Evolutionary conservation across 2,888 invertebrate species (phyloP).

Genomic region (Cataglyphis albicans): DNA sequence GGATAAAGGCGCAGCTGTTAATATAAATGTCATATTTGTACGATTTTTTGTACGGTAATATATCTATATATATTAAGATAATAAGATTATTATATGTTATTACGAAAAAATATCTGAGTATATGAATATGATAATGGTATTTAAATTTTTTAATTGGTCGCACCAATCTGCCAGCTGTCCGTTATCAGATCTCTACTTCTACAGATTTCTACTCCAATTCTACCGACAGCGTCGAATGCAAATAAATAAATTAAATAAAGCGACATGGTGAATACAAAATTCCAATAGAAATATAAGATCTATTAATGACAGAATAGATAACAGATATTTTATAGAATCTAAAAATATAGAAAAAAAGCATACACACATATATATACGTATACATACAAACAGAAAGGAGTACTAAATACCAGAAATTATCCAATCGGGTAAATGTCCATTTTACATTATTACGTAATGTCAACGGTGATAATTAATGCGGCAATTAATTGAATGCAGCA

Average conservation of each 20-base stretch:
- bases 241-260: background rate
- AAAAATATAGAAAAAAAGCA: conserved; percentile 16
- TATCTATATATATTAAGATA: background rate
- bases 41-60: background rate
- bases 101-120: background rate
- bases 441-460: conserved; percentile 29
- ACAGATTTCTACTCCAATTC: background rate
- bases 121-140: conserved; percentile 1
- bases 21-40: conserved; percentile 13
- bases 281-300: background rate
- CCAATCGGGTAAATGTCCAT: background rate
- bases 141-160: background rate
- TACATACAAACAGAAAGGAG: background rate
- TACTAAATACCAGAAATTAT: conserved; percentile 8
- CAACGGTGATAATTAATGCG: conserved; percentile 27
- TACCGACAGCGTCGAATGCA: background rate
- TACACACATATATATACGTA: background rate
- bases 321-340: background rate
- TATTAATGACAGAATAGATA: background rate
- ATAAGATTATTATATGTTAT: background rate
- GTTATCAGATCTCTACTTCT: background rate
- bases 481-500: conserved; percentile 55
- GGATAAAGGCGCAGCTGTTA: conserved; percentile 15
- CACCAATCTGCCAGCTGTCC: background rate
- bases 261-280: background rate